Evolutionary conservation across 2,888 invertebrate genomes (phyloP), one percentile per base, ranked within the genome.

Genomic region (Unio pictorum): DNA sequence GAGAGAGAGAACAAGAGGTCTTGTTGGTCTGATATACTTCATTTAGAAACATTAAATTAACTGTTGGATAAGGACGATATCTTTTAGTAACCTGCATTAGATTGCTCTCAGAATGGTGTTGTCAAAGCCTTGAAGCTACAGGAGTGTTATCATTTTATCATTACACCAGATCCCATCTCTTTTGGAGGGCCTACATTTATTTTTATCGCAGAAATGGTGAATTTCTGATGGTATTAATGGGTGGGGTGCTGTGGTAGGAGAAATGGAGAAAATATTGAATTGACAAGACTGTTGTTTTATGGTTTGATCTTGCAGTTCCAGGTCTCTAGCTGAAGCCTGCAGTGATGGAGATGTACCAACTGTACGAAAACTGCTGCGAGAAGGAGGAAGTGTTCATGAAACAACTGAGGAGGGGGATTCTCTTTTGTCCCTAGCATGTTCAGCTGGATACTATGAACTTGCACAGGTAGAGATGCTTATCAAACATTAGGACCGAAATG

Each of bases 381-480:
- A 98, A 91, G 97, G 97, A 66, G 93, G 96, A 72, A 96, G 95
- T 87, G 95, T 97, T 74, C 96, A 97, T 92, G 98, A 98, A 92
- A 96, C 97, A 79, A 97, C 96, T 73, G 98, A 98, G 91, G 98
- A 98, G 91, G 98, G 98, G 81, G 98, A 99, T 91, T 97, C 97
- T 87, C 92, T 99, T 77, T 93, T 99, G 76, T 97, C 97, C 68
- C 93, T 98, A 86, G 98, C 98, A 74, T 98, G 98, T 91, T 97
- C 97, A 75, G 97, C 98, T 75, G 98, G 98, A 65, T 98, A 98
- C 92, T 98, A 95, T 92, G 98, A 98, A 91, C 93, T 98, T 82
- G 98, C 97, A 83, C 97, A 98, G 93, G 97, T 95, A 91, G 81
- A 66, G 56, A 26, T n/a, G 11, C 8, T 20, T 28, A 45, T 45